Percentiles rank a stretch among this genome's conserved stretches.
Conservation (phyloP, 2,888 invertebrate species). For the Sarcophaga caerulescens region DNA sequence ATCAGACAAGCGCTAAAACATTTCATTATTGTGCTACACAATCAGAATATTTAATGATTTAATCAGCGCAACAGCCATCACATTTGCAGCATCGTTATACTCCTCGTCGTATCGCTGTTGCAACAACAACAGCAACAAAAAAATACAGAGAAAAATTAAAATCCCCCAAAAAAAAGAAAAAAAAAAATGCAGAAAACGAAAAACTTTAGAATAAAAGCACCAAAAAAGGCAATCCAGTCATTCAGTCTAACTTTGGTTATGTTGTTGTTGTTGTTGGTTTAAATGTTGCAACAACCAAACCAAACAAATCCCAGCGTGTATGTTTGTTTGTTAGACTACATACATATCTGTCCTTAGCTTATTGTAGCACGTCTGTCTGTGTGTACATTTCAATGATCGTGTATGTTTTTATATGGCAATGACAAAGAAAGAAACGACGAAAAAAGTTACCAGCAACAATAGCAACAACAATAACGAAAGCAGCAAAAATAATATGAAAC, state of each 20-base stretch:
- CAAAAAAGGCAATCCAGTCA: conserved; percentile 51
- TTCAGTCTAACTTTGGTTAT: conserved; percentile 44
- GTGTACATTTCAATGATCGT: conserved; percentile 33
- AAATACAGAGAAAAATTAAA: conserved; percentile 13
- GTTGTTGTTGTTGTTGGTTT: conserved; percentile 41
- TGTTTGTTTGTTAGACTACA: conserved; percentile 17
- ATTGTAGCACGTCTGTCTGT: conserved; percentile 8
- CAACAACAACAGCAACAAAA: conserved; percentile 28
- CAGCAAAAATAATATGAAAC: conserved; percentile 54
- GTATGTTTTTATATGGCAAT: conserved; percentile 54
- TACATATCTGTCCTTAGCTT: not conserved
- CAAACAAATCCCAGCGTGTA: conserved; percentile 70
- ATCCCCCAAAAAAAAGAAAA: conserved; percentile 11
- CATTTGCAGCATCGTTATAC: conserved; percentile 65
- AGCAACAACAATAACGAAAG: conserved; percentile 9
- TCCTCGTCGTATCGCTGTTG: conserved; percentile 18
- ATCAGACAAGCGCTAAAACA: conserved; percentile 80
- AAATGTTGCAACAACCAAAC: conserved; percentile 70
- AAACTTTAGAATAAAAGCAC: conserved; percentile 18
- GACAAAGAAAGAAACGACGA: conserved; percentile 38
- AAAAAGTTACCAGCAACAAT: conserved; percentile 28
- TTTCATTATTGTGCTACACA: conserved; percentile 81
- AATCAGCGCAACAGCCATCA: conserved; percentile 71
- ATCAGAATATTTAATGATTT: conserved; percentile 81
- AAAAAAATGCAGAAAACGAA: not conserved